Percentiles rank a stretch among this genome's conserved stretches.
Evolutionary conservation across 1,140 invertebrate genomes (phyloP).

Genomic region (Oryzaephilus surinamensis): DNA sequence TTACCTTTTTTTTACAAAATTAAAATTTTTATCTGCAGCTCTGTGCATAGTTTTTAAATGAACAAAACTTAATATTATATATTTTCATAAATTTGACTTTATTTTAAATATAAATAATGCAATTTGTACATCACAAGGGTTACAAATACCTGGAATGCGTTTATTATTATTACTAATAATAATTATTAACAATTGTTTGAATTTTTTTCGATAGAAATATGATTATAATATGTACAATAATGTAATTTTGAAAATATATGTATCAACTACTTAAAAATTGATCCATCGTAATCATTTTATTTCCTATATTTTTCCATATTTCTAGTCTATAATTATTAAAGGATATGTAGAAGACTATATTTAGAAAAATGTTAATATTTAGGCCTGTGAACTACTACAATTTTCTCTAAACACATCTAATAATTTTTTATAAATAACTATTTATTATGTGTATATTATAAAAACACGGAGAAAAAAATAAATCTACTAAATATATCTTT

Average conservation of each 20-base stretch:
- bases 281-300: neutral
- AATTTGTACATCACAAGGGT: conserved; percentile 25
- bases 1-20: too few species aligned
- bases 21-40: too few species aligned
- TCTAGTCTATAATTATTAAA: too few species aligned
- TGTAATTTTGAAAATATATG: conserved; percentile 15
- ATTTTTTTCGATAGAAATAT: conserved; percentile 8
- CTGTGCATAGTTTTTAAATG: too few species aligned
- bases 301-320: too few species aligned
- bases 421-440: too few species aligned
- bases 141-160: conserved; percentile 16
- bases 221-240: conserved; percentile 12
- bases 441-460: too few species aligned
- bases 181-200: conserved; percentile 13
- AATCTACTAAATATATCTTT: neutral
- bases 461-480: too few species aligned
- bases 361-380: conserved; percentile 12
- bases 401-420: conserved; percentile 12
- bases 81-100: too few species aligned
- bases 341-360: too few species aligned
- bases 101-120: conserved; percentile 11
- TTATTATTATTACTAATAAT: conserved; percentile 1
- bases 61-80: too few species aligned
- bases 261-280: conserved; percentile 1
- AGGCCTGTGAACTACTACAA: conserved; percentile 15